A percentile compares a stretch with the other conserved stretches of the same genome.
phyloP scores from a whole-genome alignment of 2,797 vertebrate species.

The Lacerta bilineata region DNA sequence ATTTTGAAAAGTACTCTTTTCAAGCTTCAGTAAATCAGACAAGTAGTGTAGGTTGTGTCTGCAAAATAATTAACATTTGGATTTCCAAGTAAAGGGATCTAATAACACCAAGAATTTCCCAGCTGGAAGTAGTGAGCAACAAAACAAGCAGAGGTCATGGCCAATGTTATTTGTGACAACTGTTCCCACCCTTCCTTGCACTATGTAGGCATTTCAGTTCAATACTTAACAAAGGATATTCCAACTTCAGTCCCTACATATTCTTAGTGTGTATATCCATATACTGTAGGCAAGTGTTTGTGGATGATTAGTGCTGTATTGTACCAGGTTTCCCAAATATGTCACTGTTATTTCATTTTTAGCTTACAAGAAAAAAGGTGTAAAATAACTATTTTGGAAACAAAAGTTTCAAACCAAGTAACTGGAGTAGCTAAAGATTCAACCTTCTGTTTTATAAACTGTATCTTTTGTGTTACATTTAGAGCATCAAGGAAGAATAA shows the following conservation, averaged over 20 bases:
- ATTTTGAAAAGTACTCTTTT: neutral
- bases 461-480: neutral
- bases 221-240: conserved; percentile 7
- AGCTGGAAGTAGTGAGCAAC: conserved; percentile 2
- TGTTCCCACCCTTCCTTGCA: conserved; percentile 3
- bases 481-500: neutral
- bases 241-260: neutral
- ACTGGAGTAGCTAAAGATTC: neutral
- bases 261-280: neutral
- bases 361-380: neutral
- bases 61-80: neutral
- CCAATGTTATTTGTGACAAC: conserved; percentile 3
- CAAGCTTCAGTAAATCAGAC: neutral
- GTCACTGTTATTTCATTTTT: neutral
- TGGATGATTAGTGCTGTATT: neutral
- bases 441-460: neutral
- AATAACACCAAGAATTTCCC: conserved; percentile 3
- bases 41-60: neutral
- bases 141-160: neutral
- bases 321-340: neutral
- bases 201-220: conserved; percentile 18
- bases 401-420: neutral
- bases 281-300: neutral
- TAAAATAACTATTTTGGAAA: neutral
- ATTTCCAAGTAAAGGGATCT: neutral